Conservation (phyloP, 2,797 vertebrate genomes). For the Pseudotriccus pelzelni region DNA sequence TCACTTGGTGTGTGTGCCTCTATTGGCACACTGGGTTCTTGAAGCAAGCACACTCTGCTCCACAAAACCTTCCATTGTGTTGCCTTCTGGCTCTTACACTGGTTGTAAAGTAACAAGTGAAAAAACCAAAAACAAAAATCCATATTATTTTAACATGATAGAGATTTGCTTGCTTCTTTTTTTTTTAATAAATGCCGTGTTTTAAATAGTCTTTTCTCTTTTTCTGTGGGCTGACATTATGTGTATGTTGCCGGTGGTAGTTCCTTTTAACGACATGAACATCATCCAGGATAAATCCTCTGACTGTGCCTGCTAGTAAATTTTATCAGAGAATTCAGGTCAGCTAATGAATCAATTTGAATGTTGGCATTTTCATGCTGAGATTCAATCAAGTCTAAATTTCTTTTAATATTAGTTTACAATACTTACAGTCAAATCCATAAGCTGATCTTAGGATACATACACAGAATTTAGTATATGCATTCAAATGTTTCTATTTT, state of each 20-base stretch:
- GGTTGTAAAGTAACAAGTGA: not conserved
- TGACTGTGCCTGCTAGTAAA: not conserved
- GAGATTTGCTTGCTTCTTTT: not conserved
- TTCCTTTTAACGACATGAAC: not conserved
- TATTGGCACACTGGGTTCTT: not conserved
- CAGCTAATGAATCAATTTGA: slow-evolving; percentile 47
- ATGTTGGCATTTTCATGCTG: slow-evolving; percentile 34
- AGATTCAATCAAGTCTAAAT: slow-evolving; percentile 40
- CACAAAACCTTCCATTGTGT: slow-evolving; percentile 63
- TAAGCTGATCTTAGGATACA: not conserved
- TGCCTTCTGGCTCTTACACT: not conserved
- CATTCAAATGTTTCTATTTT: slow-evolving; percentile 1
- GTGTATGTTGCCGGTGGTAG: not conserved
- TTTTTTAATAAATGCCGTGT: not conserved
- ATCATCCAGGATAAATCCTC: slow-evolving; percentile 16
- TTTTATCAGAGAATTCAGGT: slow-evolving; percentile 36
- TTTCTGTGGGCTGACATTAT: not conserved
- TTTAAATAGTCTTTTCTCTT: not conserved
- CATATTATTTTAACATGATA: not conserved
- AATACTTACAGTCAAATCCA: not conserved
- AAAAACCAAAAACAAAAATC: not conserved
- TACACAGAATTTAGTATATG: not conserved
- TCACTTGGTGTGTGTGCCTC: slow-evolving; percentile 34
- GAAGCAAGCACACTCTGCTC: not conserved
- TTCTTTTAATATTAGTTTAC: slow-evolving; percentile 23